Percentiles rank a stretch among this genome's conserved stretches.
Evolutionary conservation across 2,888 invertebrate species (phyloP).

Genomic region (Gastrophysa polygoni): DNA sequence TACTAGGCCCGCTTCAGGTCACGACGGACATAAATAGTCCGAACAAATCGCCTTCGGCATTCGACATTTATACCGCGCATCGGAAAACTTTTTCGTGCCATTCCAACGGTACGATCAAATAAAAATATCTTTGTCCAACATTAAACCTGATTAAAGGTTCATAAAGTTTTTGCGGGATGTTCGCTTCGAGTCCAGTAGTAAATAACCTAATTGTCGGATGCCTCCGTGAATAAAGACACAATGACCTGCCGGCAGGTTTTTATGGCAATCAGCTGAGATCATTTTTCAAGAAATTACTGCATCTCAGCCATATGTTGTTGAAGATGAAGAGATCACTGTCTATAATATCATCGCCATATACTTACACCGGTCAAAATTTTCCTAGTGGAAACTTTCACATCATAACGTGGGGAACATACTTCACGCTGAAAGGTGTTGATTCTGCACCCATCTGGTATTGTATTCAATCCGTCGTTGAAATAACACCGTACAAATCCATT

Average conservation of each 20-base stretch:
- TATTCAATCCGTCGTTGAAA: too few relatives aligned
- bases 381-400: too few relatives aligned
- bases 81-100: not conserved
- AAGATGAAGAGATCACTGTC: too few relatives aligned
- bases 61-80: not conserved
- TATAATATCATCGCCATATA: too few relatives aligned
- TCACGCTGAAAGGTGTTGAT: too few relatives aligned
- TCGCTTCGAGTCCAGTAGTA: conserved; percentile 37
- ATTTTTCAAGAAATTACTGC: conserved; percentile 18
- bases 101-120: conserved; percentile 20
- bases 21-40: not conserved
- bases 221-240: conserved; percentile 49
- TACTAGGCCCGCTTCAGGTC: not conserved
- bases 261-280: conserved; percentile 38
- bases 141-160: conserved; percentile 36
- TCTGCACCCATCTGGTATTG: too few relatives aligned
- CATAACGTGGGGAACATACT: too few relatives aligned
- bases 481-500: too few relatives aligned
- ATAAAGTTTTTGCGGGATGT: conserved; percentile 34
- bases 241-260: conserved; percentile 40
- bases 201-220: conserved; percentile 51
- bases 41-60: not conserved
- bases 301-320: not conserved
- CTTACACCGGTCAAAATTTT: too few relatives aligned
- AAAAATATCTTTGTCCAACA: conserved; percentile 32